Evolutionary conservation across 1,140 invertebrate species (phyloP).

Genomic region (Drosophila elegans): DNA sequence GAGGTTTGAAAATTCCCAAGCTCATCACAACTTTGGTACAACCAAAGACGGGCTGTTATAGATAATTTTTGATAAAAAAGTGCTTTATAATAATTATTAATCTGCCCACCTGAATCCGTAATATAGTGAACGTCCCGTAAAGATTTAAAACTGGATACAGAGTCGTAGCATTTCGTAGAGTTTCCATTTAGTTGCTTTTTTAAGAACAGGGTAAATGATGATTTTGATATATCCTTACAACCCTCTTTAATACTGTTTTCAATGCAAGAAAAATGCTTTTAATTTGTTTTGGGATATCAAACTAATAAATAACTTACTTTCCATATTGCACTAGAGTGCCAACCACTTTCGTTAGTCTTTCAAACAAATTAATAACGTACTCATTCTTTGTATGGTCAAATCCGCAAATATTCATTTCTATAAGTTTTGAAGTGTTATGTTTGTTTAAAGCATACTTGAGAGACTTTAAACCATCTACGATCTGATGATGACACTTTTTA

Average conservation of each 20-base stretch:
- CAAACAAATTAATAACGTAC: neutral
- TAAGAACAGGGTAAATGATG: neutral
- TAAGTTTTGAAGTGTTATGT: neutral
- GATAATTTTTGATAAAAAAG: neutral
- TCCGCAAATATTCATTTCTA: slow-evolving; percentile 10
- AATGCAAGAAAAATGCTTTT: neutral
- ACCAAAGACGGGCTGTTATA: slow-evolving; percentile 30
- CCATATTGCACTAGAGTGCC: neutral
- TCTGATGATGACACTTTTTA: neutral
- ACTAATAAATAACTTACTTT: neutral
- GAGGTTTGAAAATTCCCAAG: slow-evolving; percentile 32
- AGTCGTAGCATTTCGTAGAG: slow-evolving; percentile 1
- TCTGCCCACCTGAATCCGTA: slow-evolving; percentile 1
- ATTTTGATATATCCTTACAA: neutral
- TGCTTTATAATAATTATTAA: neutral
- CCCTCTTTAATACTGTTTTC: neutral
- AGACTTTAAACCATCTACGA: neutral
- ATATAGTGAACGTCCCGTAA: neutral
- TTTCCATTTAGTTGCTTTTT: neutral
- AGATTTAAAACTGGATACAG: neutral
- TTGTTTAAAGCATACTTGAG: neutral
- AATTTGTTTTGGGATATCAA: neutral
- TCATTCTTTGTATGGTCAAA: neutral
- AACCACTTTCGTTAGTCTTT: neutral
- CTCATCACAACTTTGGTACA: slow-evolving; percentile 39